A percentile compares a stretch with the other conserved stretches of the same genome.
Conservation (phyloP, 2,113 vertebrate genomes). For the Prunella fulvescens region DNA sequence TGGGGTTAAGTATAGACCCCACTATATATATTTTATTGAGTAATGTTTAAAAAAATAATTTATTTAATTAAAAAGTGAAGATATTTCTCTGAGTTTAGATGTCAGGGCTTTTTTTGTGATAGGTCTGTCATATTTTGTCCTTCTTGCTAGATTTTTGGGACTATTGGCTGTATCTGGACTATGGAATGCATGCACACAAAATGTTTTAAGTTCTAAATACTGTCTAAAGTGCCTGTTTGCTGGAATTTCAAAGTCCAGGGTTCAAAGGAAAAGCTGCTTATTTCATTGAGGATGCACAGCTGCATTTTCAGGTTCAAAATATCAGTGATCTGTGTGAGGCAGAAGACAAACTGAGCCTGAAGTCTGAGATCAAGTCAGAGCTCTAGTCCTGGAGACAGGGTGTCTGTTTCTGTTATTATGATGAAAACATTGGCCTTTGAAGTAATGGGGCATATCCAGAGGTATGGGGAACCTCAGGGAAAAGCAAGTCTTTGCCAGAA, state of each 20-base stretch:
- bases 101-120: not conserved
- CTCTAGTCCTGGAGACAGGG: not conserved
- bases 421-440: not conserved
- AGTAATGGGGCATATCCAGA: not conserved
- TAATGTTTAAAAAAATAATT: not conserved
- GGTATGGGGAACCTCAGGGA: not conserved
- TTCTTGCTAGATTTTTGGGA: not conserved
- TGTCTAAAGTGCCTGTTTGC: not conserved
- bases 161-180: not conserved
- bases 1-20: constrained; percentile 9
- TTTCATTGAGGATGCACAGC: not conserved
- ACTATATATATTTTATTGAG: not conserved
- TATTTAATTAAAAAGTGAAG: not conserved
- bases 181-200: not conserved
- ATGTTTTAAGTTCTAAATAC: not conserved
- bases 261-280: not conserved
- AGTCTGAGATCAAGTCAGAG: not conserved
- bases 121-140: not conserved
- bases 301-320: not conserved
- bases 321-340: not conserved
- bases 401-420: not conserved
- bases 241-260: not conserved
- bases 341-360: not conserved
- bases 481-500: not conserved
- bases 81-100: not conserved